These are phyloP conservation scores for Spea multiplicata DNA, from an alignment of 2,113 vertebrate genomes.

Conservation along the genomic window DNA sequence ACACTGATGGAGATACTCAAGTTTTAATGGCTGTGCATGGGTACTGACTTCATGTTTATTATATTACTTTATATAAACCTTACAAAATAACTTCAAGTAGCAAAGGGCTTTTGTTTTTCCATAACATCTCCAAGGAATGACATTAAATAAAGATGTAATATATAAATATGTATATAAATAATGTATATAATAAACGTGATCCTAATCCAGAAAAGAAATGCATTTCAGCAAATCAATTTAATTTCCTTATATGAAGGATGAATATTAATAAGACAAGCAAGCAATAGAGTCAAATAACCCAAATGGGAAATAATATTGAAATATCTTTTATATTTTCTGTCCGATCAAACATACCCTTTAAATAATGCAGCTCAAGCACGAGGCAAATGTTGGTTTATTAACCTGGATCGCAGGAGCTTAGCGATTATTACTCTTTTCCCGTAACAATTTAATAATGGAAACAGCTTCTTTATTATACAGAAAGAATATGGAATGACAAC, in stretches of 20 bases:
- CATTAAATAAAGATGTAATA: slow-evolving; percentile 9
- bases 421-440: slow-evolving; percentile 12
- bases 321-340: slow-evolving; percentile 24
- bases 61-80: too few species aligned
- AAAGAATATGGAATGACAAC: background rate
- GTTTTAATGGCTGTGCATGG: too few species aligned
- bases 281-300: slow-evolving; percentile 34
- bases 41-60: too few species aligned
- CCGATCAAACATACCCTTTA: slow-evolving; percentile 29
- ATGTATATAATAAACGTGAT: slow-evolving; percentile 27
- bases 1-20: too few species aligned
- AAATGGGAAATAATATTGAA: slow-evolving; percentile 41
- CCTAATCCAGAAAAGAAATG: slow-evolving; percentile 9
- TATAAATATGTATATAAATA: slow-evolving; percentile 31
- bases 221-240: slow-evolving; percentile 31
- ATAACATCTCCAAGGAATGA: background rate
- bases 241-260: slow-evolving; percentile 16
- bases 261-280: slow-evolving; percentile 41
- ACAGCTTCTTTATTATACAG: slow-evolving; percentile 16
- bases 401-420: slow-evolving; percentile 13
- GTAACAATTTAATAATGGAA: slow-evolving; percentile 17
- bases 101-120: too few species aligned
- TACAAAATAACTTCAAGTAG: too few species aligned
- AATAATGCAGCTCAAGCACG: slow-evolving; percentile 32
- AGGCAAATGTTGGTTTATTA: slow-evolving; percentile 13